phyloP scores from a whole-genome alignment of 2,888 invertebrate species.

The Elegia similella region DNA sequence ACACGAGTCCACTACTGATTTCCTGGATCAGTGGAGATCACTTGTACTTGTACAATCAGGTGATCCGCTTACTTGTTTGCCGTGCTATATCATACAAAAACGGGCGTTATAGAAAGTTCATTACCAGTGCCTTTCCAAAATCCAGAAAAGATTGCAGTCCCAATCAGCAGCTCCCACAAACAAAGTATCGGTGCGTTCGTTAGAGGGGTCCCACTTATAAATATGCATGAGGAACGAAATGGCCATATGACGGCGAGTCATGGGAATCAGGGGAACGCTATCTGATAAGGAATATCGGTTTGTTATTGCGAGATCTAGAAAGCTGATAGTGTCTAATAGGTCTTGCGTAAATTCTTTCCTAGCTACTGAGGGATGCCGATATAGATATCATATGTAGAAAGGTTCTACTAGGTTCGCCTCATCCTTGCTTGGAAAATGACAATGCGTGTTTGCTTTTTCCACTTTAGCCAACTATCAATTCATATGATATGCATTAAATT shows the following conservation, averaged over 20 bases:
- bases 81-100: too few species aligned
- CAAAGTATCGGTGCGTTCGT: slow-evolving; percentile 25
- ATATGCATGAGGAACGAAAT: slow-evolving; percentile 56
- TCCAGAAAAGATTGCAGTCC: slow-evolving; percentile 8
- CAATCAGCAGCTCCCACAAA: slow-evolving; percentile 1
- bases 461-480: too few species aligned
- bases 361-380: too few species aligned
- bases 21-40: too few species aligned
- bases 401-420: too few species aligned
- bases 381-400: too few species aligned
- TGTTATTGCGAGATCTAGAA: slow-evolving; percentile 5
- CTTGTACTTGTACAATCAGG: too few species aligned
- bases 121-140: not conserved
- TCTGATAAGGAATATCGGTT: slow-evolving; percentile 17
- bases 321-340: not conserved
- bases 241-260: slow-evolving; percentile 43
- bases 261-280: slow-evolving; percentile 11
- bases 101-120: not conserved
- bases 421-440: too few species aligned
- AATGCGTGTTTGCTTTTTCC: too few species aligned
- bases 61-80: too few species aligned
- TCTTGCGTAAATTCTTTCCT: not conserved
- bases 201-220: slow-evolving; percentile 40
- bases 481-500: too few species aligned
- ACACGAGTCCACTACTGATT: too few species aligned